Percentiles rank a stretch among this genome's conserved stretches.
phyloP scores from a whole-genome alignment of 2,888 invertebrate species.

The Chymomyza fuscimana region DNA sequence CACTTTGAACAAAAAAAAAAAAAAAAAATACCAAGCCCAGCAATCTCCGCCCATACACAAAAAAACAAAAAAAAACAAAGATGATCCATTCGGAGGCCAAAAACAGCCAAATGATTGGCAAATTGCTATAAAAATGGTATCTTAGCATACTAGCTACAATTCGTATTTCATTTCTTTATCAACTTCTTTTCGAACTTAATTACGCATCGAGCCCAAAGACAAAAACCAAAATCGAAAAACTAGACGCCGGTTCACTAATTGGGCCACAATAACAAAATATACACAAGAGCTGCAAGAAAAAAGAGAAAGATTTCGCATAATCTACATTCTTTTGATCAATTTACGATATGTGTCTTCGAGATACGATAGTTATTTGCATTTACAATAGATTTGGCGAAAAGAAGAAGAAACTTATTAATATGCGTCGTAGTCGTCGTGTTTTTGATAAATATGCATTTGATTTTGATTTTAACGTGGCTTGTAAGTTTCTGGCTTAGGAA shows the following conservation, averaged over 20 bases:
- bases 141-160: slow-evolving; percentile 6
- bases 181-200: slow-evolving; percentile 46
- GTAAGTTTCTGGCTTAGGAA: no score
- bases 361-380: no score
- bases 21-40: no score
- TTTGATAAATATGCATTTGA: no score
- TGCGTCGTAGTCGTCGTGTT: no score
- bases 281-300: background rate
- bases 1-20: no score
- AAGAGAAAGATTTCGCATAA: background rate
- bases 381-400: background rate
- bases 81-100: background rate
- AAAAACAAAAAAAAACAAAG: background rate
- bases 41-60: background rate
- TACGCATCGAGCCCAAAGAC: slow-evolving; percentile 9
- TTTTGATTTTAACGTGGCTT: no score
- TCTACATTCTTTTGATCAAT: background rate
- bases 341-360: background rate
- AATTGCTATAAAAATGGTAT: slow-evolving; percentile 33
- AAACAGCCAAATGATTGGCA: slow-evolving; percentile 43
- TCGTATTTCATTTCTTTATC: slow-evolving; percentile 4
- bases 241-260: slow-evolving; percentile 39
- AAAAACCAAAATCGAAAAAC: background rate
- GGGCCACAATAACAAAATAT: slow-evolving; percentile 19
- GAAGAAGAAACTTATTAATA: background rate